Base-by-base conservation (phyloP, 2,888 invertebrate species). In the Geophilus truncorum region DNA sequence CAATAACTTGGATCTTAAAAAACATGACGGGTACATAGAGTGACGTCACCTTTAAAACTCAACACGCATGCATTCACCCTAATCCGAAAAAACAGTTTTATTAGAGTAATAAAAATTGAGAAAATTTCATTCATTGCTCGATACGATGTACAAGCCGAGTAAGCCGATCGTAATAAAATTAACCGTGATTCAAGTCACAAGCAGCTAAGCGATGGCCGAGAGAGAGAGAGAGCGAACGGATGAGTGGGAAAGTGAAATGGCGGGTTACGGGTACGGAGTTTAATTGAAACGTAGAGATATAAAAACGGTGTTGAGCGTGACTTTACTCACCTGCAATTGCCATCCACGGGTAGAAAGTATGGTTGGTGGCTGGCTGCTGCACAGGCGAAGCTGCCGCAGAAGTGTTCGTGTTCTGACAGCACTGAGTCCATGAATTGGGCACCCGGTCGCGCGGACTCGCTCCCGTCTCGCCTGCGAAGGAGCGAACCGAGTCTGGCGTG, bases 301-400 rank as follows among this genome's bases (percentile, higher is more conserved):
- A 70, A 25, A 5, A 6, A 10, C 62, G 28, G 28, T 70, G 70
- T 70, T 70, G 23, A 70, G 28, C 70, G 70, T 70, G 70, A 70
- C 70, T 36, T 12, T 36, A 91, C 94, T 92, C 89, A 96, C 96
- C 96, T 96, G 96, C 96, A 91, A 96, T 96, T 90, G 96, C 96
- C 96, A 96, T 96, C 96, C 96, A 96, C 85, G 96, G 96, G 90
- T 96, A 96, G 90, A 96, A 96, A 87, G 95, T 95, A 91, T 96
- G 95, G 89, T 84, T 82, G 45, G 84, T 92, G 88, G 93, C 91
- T 89, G 94, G 94, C 89, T 95, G 95, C 87, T 95, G 94, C 84
- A 94, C 92, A 87, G 93, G 94, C 85, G 94, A 82, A 79, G 81
- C 78, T 30, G 82, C 70, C 80, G 82, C 45, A 34, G 84, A 82